Evolutionary conservation across 2,113 vertebrate species (phyloP), one percentile per base, ranked within the genome.

Genomic region (Redunca redunca): DNA sequence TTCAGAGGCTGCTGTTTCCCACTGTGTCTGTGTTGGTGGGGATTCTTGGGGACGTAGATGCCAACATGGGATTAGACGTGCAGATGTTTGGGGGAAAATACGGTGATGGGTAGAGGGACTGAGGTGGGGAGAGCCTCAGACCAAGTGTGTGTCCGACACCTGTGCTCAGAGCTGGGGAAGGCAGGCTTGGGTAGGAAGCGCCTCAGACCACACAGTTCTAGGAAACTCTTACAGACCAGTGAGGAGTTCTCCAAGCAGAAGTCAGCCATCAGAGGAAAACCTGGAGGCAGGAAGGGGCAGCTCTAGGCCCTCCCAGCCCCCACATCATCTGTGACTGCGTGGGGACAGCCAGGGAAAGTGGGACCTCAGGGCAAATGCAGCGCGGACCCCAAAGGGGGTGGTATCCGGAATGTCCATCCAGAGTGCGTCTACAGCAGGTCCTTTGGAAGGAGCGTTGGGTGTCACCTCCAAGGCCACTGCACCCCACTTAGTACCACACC

Each of bases 31-130:
- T 23, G 11, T 77, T 43, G 8, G 13, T 7, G 50, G 50, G 17
- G 19, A 85, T 40, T 60, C 74, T 88, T 25, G 6, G n/a, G n/a
- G 67, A 78, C 4, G 48, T 21, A 11, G 67, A 81, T n/a, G 84
- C 52, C 60, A 30, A 7, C 19, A 43, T 0, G 3, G 26, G 28
- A 28, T 52, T 15, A 58, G 25, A 58, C 5, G 1, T 9, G 0
- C 53, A 25, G 81, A 28, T 60, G 26, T 8, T 8, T 11, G 2
- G 81, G 5, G 3, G 57, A 5, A 36, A 17, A 23, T 2, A 15
- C 3, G 0, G 10, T n/a, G n/a, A 85, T 10, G 7, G 40, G 36
- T 14, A 9, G 17, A 33, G 52, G 40, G 16, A 8, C 40, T 0
- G 14, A 21, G 43, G 8, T 4, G 21, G 55, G 55, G 58, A 21